Base-by-base conservation (phyloP, 2,797 vertebrate species). In the Sparidentex hasta region DNA sequence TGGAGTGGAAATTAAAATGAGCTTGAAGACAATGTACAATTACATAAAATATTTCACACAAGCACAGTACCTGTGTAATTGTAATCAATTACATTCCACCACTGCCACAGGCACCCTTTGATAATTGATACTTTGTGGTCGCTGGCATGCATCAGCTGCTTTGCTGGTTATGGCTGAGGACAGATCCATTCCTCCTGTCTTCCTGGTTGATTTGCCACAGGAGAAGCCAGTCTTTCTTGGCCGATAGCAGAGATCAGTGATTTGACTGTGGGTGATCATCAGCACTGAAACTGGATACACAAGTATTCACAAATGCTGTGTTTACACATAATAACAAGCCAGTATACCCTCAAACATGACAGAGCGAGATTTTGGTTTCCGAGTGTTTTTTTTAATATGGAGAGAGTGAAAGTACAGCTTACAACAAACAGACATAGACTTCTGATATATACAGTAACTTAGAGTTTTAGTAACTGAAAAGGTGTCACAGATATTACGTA, bases 381-480 rank as follows among this genome's bases (percentile, higher is more conserved):
- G 89, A 80, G 71, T n/a, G 46, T 82, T 48, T 57, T 55, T 91
- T 93, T 91, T 93, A 92, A 92, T 94, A 87, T 78, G 83, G 82
- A 87, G 78, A 93, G 87, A 92, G 65, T 88, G 81, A 91, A 92
- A 90, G 83, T 88, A 94, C 92, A 94, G 70, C 54, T 85, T 81
- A 92, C 87, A 93, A 92, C 91, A 92, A 88, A 90, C 86, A 87
- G 78, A 93, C 90, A 90, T 46, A 73, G 82, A 93, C 75, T 87
- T 85, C 61, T 70, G 73, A 81, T 92, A 88, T 84, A 81, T 87
- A 81, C 79, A 83, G 83, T 65, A 87, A 90, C 74, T 51, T 65
- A 78, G 80, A 81, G 76, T 78, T 88, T 90, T 90, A 92, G 85
- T 87, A 88, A 86, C 78, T 90, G 82, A 94, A 88, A 92, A 94